Base-by-base conservation (phyloP, 2,888 invertebrate species). In the Agrotis exclamationis region DNA sequence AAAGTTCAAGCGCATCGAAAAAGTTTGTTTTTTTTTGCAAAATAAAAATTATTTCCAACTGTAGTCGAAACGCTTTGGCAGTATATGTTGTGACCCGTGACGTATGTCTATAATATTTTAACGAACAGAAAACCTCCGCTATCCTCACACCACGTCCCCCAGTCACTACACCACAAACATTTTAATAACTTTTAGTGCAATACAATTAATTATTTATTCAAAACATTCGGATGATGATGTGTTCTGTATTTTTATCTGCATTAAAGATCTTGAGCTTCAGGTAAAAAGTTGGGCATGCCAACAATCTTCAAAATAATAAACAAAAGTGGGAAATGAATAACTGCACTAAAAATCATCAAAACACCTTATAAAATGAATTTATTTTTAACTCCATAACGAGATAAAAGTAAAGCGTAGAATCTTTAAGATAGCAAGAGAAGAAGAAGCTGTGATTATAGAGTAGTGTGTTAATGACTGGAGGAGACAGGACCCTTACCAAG, bases 121-220 rank as follows among this genome's bases (percentile, higher is more conserved):
- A 71, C 33, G 63, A 70, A 68, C 70, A 66, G 48, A 70, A 73
- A 74, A 58, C 63, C 76, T 81, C 72, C 71, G 74, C 80, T 76
- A 75, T 83, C 94, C 94, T 94, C 93, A 93, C 93, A 94, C 94
- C 94, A 93, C 93, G 74, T 90, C 94, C 93, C 89, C 94, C 95
- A 93, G 94, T 93, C 94, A 94, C 87, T 87, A 89, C 82, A 84
- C 86, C 63, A 51, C 66, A 76, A 83, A 87, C 87, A 88, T 90
- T 91, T 90, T 88, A 90, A 90, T 88, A 88, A 87, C 77, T 84
- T 87, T 87, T 86, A 84, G 86, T 77, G 80, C 82, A 78, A 63
- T 2, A 50, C 9, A 16, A 44, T 24, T 44, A 57, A 16, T n/a
- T 50, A 62, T n/a, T n/a, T 39, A 22, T 45, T 59, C 20, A 16